Evolutionary conservation across 2,113 vertebrate genomes (phyloP), one percentile per base, ranked within the genome.

Genomic region (Cynocephalus volans): DNA sequence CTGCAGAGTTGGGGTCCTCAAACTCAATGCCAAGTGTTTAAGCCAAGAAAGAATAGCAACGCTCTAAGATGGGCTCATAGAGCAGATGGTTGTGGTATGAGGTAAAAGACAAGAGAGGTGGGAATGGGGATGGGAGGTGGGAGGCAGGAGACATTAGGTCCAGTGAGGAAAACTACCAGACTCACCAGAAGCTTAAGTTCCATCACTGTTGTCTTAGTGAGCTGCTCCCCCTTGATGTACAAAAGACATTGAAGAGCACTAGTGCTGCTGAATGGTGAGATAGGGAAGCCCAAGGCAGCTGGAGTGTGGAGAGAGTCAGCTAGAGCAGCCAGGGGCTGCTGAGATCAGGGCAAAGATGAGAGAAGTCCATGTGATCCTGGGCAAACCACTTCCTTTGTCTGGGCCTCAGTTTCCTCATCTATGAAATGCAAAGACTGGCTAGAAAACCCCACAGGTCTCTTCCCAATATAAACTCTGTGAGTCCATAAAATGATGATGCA

Each of bases 371-470:
- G 48, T 6, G 0, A 2, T 80, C 70, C 65, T n/a, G 17, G 17
- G 77, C 31, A 76, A 84, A 50, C 14, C 36, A 9, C 13, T 87
- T 77, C 65, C 77, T 95, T 41, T 56, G 48, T 33, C 15, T 28
- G 64, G 56, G 45, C 75, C 75, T 96, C 75, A 58, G 9, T 80
- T 92, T 90, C 33, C 14, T 89, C 36, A 50, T 54, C 69, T 67
- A 90, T 41, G 45, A 93, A 83, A 96, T 36, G 10, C 24, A 69
- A 73, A 89, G 52, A 80, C 23, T 28, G 54, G 13, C 62, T 95
- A 83, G 58, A 76, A 97, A 97, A 80, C 6, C 15, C 73, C 31
- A 26, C 14, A 23, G 5, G 18, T 76, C 41, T 76, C 70, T 77
- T 54, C 52, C 82, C 58, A 58, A 6, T 12, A 52, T 33, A 80